Percentiles rank a stretch among this genome's conserved stretches.
These are phyloP conservation scores for Chinchilla lanigera DNA, from an alignment of 2,113 vertebrate species.

Conservation along the genomic window DNA sequence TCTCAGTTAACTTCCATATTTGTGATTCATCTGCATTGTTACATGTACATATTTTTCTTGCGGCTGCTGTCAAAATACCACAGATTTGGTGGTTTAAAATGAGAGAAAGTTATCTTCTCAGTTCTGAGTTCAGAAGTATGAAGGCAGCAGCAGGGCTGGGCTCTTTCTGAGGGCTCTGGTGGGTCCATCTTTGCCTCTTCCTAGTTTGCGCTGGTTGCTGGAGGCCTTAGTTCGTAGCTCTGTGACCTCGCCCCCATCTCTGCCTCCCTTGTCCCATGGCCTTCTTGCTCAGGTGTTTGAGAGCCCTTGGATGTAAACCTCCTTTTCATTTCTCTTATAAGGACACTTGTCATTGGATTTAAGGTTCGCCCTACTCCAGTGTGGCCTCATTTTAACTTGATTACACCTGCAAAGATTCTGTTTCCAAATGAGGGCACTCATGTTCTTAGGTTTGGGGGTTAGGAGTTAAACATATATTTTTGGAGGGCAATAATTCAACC, in stretches of 20 bases:
- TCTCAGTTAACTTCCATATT: neutral
- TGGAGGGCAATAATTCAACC: neutral
- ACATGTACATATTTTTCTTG: neutral
- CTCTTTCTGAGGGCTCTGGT: neutral
- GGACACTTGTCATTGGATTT: neutral
- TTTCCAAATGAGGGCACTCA: neutral
- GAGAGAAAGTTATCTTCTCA: neutral
- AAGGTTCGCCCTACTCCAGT: neutral
- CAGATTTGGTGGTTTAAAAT: neutral
- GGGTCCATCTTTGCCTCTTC: neutral
- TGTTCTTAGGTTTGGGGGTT: neutral
- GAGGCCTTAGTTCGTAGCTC: neutral
- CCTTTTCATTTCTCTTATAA: neutral
- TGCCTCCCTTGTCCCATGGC: neutral
- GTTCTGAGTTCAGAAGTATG: neutral
- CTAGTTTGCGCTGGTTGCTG: neutral
- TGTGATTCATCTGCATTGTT: neutral
- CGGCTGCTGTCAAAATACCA: neutral
- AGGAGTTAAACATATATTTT: neutral
- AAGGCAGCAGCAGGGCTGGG: accelerated
- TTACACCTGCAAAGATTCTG: neutral
- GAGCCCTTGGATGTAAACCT: neutral
- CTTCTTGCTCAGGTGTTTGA: neutral
- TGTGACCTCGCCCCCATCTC: neutral
- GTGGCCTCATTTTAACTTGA: neutral